Evolutionary conservation across 2,888 invertebrate species (phyloP).

Genomic region (Fragum fragum): DNA sequence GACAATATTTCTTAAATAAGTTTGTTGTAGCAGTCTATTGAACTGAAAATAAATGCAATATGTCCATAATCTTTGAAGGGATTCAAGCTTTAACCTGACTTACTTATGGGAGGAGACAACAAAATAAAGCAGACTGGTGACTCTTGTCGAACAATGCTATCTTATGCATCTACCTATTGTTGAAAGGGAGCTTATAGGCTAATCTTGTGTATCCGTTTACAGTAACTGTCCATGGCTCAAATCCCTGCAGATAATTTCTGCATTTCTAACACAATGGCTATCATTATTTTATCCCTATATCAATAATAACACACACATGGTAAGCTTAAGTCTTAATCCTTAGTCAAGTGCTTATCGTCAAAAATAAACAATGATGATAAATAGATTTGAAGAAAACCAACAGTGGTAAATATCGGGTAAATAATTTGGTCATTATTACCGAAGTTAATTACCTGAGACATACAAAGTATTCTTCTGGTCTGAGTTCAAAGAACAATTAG

Average conservation of each 20-base stretch:
- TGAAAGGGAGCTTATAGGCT: neutral
- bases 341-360: constrained; percentile 23
- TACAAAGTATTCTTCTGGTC: too few relatives aligned
- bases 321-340: constrained; percentile 15
- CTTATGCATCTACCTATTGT: neutral
- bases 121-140: neutral
- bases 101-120: neutral
- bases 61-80: too few relatives aligned
- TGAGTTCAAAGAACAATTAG: too few relatives aligned
- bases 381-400: constrained; percentile 18
- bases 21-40: too few relatives aligned
- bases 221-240: neutral
- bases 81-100: neutral
- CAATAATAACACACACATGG: constrained; percentile 20
- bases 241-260: constrained; percentile 27
- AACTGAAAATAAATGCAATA: too few relatives aligned
- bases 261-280: constrained; percentile 15
- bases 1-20: too few relatives aligned
- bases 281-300: constrained; percentile 9
- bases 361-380: constrained; percentile 22
- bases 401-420: neutral
- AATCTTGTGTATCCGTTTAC: constrained; percentile 2
- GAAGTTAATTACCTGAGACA: too few relatives aligned
- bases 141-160: neutral
- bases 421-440: neutral